Base-by-base conservation (phyloP, 2,797 vertebrate species). In the Coendou prehensilis region DNA sequence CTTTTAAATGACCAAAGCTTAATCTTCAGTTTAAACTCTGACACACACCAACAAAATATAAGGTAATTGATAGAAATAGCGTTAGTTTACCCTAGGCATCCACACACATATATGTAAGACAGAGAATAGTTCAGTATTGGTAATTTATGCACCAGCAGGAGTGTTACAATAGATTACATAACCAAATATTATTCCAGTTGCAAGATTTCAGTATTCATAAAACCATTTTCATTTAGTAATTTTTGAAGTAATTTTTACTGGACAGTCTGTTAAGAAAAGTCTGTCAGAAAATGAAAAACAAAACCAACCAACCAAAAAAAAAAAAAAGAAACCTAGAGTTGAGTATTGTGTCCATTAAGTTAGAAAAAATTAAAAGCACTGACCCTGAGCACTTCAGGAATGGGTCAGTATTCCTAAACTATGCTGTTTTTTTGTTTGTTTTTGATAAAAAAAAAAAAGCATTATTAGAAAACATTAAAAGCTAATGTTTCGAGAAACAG, bases 401-500 rank as follows among this genome's bases (percentile, higher is more conserved):
- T 52, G 7, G 54, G 52, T 89, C 61, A 76, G 73, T 33, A 90
- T 79, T 33, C 15, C 52, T 61, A 84, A 64, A 57, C 78, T 47
- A 69, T 3, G 17, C 9, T 23, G 57, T 59, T 23, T 59, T 13
- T 14, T 57, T 63, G 2, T 64, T 33, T 67, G 14, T 87, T 54
- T 41, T 20, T 23, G 37, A 63, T 75, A 63, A 91, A 33, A 3
- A 63, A 91, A 33, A 3, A 41, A 28, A 20, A 64, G 14, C 28
- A 84, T 76, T 89, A 79, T 52, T 89, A 87, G 37, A 93, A 95
- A 94, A 86, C 28, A 89, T 57, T 85, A 57, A 94, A 94, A 87
- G 26, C 30, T n/a, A 78, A 79, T 91, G n/a, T 57, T 87, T 89
- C 89, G 59, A 96, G 47, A 91, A 97, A 95, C 75, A 87, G 80